Evolutionary conservation across 2,888 invertebrate genomes (phyloP).

Genomic region (Heteromyza rotundicornis): DNA sequence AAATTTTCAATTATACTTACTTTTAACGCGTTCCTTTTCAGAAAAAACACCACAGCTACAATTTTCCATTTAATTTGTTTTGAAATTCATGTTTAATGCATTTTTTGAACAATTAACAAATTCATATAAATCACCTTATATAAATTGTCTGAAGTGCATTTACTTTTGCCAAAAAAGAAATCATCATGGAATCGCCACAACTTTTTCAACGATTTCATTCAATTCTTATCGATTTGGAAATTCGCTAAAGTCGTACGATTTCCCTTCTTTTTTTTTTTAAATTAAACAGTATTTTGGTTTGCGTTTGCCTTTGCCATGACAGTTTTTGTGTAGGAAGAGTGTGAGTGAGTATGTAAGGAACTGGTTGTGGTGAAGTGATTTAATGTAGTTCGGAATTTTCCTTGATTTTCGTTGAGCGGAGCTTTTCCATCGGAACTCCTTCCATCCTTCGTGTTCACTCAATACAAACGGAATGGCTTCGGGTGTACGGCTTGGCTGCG

Average conservation of each 20-base stretch:
- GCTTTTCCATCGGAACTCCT: no score
- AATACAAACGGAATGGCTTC: slow-evolving; percentile 61
- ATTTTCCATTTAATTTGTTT: not conserved
- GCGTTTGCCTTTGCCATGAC: not conserved
- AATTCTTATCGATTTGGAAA: not conserved
- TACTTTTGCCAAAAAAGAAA: not conserved
- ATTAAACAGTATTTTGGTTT: no score
- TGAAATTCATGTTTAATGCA: not conserved
- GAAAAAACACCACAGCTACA: no score
- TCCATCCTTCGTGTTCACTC: slow-evolving; percentile 25
- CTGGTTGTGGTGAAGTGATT: not conserved
- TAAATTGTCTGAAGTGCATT: not conserved
- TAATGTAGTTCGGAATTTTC: no score
- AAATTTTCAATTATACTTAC: no score
- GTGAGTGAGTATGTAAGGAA: not conserved
- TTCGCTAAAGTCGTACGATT: not conserved
- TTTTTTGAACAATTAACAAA: slow-evolving; percentile 7
- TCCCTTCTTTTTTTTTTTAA: no score
- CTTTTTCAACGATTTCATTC: not conserved
- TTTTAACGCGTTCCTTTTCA: no score
- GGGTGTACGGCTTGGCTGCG: slow-evolving; percentile 57
- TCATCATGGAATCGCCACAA: not conserved
- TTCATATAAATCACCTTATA: slow-evolving; percentile 6
- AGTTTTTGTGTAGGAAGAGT: not conserved
- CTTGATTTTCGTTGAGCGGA: no score